Evolutionary conservation across 1,140 invertebrate genomes (phyloP).

Genomic region (Epicauta chinensis): DNA sequence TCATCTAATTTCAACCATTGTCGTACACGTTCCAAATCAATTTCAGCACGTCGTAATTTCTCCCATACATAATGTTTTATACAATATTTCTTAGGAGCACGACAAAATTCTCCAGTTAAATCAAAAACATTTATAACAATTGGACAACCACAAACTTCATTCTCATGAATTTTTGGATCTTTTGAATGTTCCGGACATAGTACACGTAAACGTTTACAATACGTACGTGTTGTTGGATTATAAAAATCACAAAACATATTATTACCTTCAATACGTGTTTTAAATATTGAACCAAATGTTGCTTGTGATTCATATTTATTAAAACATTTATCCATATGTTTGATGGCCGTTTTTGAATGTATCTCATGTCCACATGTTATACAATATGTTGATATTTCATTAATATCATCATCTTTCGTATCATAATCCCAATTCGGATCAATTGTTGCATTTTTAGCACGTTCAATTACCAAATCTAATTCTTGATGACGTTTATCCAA

Average conservation of each 20-base stretch:
- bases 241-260: constrained; percentile 98
- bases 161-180: constrained; percentile 81
- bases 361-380: constrained; percentile 96
- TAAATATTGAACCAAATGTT: constrained; percentile 91
- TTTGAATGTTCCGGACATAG: constrained; percentile 98
- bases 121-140: constrained; percentile 77
- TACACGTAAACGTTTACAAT: constrained; percentile 92
- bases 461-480: constrained; percentile 74
- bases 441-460: constrained; percentile 63
- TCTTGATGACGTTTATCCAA: constrained; percentile 70
- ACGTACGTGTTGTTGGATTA: constrained; percentile 83
- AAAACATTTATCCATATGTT: constrained; percentile 94
- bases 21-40: constrained; percentile 67
- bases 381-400: constrained; percentile 87
- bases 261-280: constrained; percentile 82
- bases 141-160: constrained; percentile 88
- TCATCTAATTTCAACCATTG: constrained; percentile 94
- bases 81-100: constrained; percentile 85
- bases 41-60: constrained; percentile 84
- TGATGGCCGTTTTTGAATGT: constrained; percentile 77
- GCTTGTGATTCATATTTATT: constrained; percentile 91
- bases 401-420: constrained; percentile 56
- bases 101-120: constrained; percentile 74
- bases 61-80: constrained; percentile 93
- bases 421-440: constrained; percentile 60